phyloP scores from a whole-genome alignment of 1,140 invertebrate species.

The Diuraphis noxia region DNA sequence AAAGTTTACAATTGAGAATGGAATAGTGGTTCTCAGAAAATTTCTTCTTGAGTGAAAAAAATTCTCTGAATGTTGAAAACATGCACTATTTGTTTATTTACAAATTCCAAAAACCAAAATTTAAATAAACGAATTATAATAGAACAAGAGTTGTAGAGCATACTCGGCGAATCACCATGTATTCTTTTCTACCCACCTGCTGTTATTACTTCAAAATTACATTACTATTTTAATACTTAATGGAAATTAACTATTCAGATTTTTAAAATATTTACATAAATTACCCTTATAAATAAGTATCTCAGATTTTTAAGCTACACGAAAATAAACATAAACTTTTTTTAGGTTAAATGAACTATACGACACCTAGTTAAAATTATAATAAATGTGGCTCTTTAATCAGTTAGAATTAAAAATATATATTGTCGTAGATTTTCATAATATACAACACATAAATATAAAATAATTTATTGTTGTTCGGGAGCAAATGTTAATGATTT shows the following conservation, averaged over 20 bases:
- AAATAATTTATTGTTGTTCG: background rate
- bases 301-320: background rate
- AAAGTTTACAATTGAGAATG: background rate
- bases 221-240: background rate
- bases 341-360: background rate
- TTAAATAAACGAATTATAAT: background rate
- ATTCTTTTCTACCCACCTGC: background rate
- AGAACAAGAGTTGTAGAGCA: background rate
- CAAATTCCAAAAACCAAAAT: background rate
- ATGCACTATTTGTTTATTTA: background rate
- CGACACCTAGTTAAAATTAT: too few relatives aligned
- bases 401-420: background rate
- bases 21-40: too few relatives aligned
- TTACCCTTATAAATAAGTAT: background rate
- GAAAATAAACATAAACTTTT: background rate
- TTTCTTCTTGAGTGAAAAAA: too few relatives aligned
- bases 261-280: constrained; percentile 8
- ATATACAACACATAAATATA: background rate
- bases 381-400: background rate
- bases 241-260: background rate
- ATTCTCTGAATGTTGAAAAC: background rate
- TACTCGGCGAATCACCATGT: background rate
- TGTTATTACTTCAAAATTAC: background rate
- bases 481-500: background rate
- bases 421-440: background rate